phyloP scores from a whole-genome alignment of 2,888 invertebrate genomes.

The Lycophotia porphyrea region DNA sequence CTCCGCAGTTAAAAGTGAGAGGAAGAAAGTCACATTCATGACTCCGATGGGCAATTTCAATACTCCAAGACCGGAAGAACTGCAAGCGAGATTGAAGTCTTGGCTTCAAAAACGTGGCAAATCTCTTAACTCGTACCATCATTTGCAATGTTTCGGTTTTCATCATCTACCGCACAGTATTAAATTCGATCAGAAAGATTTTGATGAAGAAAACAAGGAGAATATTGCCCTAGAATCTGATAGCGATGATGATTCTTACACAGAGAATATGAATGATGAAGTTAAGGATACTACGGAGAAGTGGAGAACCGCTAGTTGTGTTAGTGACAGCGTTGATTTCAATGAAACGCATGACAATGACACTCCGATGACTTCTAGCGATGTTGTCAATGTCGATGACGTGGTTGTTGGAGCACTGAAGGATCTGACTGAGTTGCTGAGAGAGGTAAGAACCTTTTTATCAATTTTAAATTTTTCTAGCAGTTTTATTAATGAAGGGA shows the following conservation, averaged over 20 bases:
- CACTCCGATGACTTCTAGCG: conserved; percentile 73
- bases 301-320: conserved; percentile 80
- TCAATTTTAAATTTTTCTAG: not conserved
- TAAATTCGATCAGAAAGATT: conserved; percentile 61
- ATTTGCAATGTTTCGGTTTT: conserved; percentile 89
- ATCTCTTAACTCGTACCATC: conserved; percentile 85
- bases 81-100: conserved; percentile 82
- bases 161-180: conserved; percentile 71
- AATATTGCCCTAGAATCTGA: conserved; percentile 85
- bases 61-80: conserved; percentile 83
- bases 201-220: conserved; percentile 88
- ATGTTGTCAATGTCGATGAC: conserved; percentile 73
- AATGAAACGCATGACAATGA: conserved; percentile 78
- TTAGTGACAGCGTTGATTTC: conserved; percentile 77
- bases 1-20: conserved; percentile 84
- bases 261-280: conserved; percentile 78
- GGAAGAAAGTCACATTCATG: conserved; percentile 84
- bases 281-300: conserved; percentile 67
- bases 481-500: not conserved
- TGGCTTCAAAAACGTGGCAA: conserved; percentile 90
- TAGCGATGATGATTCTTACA: conserved; percentile 82
- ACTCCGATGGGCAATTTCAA: conserved; percentile 81
- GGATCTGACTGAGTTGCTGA: conserved; percentile 87
- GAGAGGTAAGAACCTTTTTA: conserved; percentile 81
- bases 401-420: conserved; percentile 86